Evolutionary conservation across 2,797 vertebrate genomes (phyloP).

Genomic region (Botia almorhae): DNA sequence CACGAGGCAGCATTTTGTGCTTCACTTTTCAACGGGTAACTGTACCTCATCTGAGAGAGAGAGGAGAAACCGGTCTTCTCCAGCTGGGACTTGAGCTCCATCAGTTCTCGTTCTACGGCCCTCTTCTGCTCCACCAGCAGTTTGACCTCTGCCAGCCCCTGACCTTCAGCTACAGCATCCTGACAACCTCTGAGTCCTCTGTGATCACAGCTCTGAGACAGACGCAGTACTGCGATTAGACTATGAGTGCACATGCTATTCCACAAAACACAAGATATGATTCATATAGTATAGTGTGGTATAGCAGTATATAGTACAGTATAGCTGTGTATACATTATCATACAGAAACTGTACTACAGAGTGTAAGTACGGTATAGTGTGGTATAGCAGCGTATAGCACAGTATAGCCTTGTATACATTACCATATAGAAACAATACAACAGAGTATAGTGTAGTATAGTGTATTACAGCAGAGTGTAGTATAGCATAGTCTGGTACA

Average conservation of each 20-base stretch:
- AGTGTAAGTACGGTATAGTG: no score
- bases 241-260: neutral
- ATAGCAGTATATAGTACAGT: neutral
- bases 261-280: no score
- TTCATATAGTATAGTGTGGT: neutral
- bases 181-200: conserved; percentile 57
- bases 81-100: conserved; percentile 86
- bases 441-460: neutral
- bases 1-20: neutral
- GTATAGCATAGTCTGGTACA: no score
- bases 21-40: neutral
- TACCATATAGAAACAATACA: neutral
- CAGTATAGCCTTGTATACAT: neutral
- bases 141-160: conserved; percentile 75
- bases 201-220: conserved; percentile 48
- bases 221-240: neutral
- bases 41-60: conserved; percentile 87
- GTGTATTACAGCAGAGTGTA: neutral
- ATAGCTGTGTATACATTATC: neutral
- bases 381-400: neutral
- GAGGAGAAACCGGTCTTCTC: conserved; percentile 87
- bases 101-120: conserved; percentile 82
- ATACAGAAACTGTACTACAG: no score
- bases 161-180: conserved; percentile 62
- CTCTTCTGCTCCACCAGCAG: conserved; percentile 80